Evolutionary conservation across 1,140 invertebrate species (phyloP), one percentile per base, ranked within the genome.

Genomic region (Holcopasites calliopsidis): DNA sequence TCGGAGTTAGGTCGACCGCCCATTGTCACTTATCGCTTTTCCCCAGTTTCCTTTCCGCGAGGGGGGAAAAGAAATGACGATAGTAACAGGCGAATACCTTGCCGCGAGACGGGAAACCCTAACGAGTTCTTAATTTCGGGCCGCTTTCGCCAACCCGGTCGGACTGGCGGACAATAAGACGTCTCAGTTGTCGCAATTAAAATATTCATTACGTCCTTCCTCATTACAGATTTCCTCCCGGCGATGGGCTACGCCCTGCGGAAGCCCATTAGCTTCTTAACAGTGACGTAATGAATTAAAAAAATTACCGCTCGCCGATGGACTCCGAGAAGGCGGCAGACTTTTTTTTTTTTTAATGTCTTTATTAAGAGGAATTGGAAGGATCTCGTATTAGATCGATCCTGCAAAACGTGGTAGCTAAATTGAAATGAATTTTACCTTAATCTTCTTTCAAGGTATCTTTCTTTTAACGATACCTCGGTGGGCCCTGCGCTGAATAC

Each of bases 111-210:
- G 23, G 10, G 35, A 6, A 5, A 21, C 16, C 28, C 38, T 74
- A 74, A 74, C 71, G 71, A 74, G 71, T 66, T 54, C 62, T 74
- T 74, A 74, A 74, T 74, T 74, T 74, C 40, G 47, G 62, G 38
- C 55, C 28, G 33, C 62, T 66, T 72, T 74, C 38, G 18, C 16
- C 13, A 2, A 35, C 35, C 16, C 54, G 64, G 49, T 66, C 33
- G 26, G 62, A 4, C 35, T 21, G 38, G 21, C n/a, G 38, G 21
- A 74, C 71, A 74, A 74, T 74, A 55, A 74, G 62, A 35, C 35
- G 62, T 31, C 50, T 66, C 61, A 74, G 55, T 74, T 74, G 66
- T 66, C 71, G 71, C 52, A 74, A 74, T 74, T 74, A 74, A 66
- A 74, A 74, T 74, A 66, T 74, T 74, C 71, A 66, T 74, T 74